Conservation (phyloP, 2,797 vertebrate species). For the Chelonia mydas region DNA sequence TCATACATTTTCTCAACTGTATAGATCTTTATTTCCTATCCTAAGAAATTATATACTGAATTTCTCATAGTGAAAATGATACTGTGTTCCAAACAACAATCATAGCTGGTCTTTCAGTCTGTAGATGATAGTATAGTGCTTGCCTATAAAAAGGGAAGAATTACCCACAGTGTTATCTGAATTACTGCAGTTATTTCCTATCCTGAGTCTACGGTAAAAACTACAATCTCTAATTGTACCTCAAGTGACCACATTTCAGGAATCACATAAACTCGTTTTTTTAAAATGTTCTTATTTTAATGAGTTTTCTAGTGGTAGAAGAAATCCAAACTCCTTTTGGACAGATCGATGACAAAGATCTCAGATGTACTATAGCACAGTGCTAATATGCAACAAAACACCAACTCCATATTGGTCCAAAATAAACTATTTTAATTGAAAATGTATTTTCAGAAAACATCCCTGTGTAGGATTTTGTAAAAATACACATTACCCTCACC, state of each 20-base stretch:
- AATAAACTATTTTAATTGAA: conserved; percentile 67
- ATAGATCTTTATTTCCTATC: background rate
- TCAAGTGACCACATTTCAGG: background rate
- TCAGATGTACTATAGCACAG: conserved; percentile 46
- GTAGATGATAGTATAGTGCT: background rate
- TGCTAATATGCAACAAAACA: conserved; percentile 35
- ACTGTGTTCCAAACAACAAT: background rate
- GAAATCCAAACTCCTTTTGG: background rate
- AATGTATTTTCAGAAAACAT: conserved; percentile 52
- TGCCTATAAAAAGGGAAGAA: background rate
- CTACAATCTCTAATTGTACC: background rate
- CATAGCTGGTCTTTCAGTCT: background rate
- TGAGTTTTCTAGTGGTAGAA: background rate
- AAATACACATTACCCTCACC: conserved; percentile 26
- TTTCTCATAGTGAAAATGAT: background rate
- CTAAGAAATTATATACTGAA: background rate
- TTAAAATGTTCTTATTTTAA: background rate
- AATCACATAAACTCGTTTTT: background rate
- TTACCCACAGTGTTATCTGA: background rate
- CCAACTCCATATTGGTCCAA: background rate
- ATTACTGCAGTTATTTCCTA: background rate
- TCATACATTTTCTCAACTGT: background rate
- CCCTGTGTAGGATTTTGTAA: conserved; percentile 51
- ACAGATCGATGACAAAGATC: background rate
- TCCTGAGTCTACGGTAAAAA: background rate